Percentiles rank a stretch among this genome's conserved stretches.
Conservation (phyloP, 2,888 invertebrate species). For the Tribolium freemani region DNA sequence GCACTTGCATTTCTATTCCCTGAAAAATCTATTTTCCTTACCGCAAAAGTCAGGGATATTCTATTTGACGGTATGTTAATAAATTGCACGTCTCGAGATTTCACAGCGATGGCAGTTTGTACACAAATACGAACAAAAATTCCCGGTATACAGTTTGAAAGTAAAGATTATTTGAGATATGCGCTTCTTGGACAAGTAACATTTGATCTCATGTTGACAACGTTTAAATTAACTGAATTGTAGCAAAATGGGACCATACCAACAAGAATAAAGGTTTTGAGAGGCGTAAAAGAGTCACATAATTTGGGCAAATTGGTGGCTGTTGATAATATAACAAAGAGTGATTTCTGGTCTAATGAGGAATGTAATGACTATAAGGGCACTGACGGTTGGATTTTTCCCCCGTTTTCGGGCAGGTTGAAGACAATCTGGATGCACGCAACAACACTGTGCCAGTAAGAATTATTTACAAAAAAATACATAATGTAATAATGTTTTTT, state of each 20-base stretch:
- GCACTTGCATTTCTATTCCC: slow-evolving; percentile 79
- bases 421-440: slow-evolving; percentile 80
- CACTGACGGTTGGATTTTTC: slow-evolving; percentile 90
- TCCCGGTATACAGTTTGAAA: slow-evolving; percentile 72
- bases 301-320: slow-evolving; percentile 82
- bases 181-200: slow-evolving; percentile 81
- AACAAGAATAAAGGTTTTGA: slow-evolving; percentile 78
- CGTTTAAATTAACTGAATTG: slow-evolving; percentile 41
- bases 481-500: slow-evolving; percentile 2
- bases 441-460: slow-evolving; percentile 82
- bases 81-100: slow-evolving; percentile 82
- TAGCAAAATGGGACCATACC: slow-evolving; percentile 83
- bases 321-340: slow-evolving; percentile 75
- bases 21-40: slow-evolving; percentile 75
- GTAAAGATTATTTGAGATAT: slow-evolving; percentile 76
- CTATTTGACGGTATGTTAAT: slow-evolving; percentile 81
- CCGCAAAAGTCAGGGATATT: slow-evolving; percentile 77
- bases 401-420: slow-evolving; percentile 75
- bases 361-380: slow-evolving; percentile 83
- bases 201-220: slow-evolving; percentile 48
- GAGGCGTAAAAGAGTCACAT: slow-evolving; percentile 81
- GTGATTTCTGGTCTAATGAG: slow-evolving; percentile 76
- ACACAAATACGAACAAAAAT: slow-evolving; percentile 76
- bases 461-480: neutral
- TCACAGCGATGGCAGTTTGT: slow-evolving; percentile 82